Evolutionary conservation across 30 jellyfish, hydroid and myxozoan species (phyloP), one percentile per base, ranked within the genome.

Genomic region (Catostylus mosaicus): DNA sequence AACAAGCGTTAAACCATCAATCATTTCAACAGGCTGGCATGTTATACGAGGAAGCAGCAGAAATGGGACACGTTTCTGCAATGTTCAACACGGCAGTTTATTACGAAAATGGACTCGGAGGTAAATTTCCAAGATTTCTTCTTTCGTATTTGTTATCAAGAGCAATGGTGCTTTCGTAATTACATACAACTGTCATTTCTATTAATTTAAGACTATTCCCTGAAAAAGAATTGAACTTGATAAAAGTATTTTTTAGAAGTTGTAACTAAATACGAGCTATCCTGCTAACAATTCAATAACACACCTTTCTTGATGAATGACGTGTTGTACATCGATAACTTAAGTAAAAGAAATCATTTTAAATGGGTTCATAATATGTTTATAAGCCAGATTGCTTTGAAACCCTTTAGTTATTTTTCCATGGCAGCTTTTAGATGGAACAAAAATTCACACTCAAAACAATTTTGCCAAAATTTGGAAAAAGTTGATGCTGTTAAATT

Each of bases 101-200:
- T 43, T 82, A 82, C 65, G 92, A 82, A 56, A 54, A 82, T 48
- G 92, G 92, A 10, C 60, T 68, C 18, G 92, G 86, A 69, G 92
- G 92, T 82, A 50, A 4, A 50, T 50, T 16, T 10, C 0, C 26
- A 18, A 4, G 20, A 18, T 18, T 50, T 50, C 24, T 50, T 5
- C 2, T 10, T 3, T 8, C 27, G 24, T 6, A 16, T 4, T 9
- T 4, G 63, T 5, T 27, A 8, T 50, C 26, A 50, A 5, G 24
- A 8, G 24, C 2, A 18, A 16, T 16, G 63, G 24, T 16, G 7
- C 11, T 40, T 40, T 40, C 14, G 14, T 5, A 14, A 14, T 7
- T 7, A 7, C 54, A 7, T 5, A 40, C 54, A 40, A 14, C n/a
- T 40, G 54, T 40, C 54, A 40, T 40, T 40, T 40, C 14, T 40